Evolutionary conservation across 1,140 invertebrate species (phyloP), one percentile per base, ranked within the genome.

Genomic region (Drosophila prosaltans): DNA sequence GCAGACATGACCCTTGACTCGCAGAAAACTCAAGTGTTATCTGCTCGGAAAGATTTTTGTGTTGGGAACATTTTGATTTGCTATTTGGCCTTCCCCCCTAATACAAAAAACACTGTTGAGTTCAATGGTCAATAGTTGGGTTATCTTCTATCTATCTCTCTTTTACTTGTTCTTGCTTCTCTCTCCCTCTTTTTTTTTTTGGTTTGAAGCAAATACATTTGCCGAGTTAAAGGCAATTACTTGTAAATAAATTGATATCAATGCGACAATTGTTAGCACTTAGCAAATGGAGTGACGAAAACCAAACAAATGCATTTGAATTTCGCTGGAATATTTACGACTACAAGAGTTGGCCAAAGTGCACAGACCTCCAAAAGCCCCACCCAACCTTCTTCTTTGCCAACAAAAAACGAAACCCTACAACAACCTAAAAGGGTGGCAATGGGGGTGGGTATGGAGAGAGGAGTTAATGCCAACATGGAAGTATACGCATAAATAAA

Each of bases 241-340:
- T 58, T 78, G 68, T 64, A 77, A 82, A 88, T 81, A 84, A 85
- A 86, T 83, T 83, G 72, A 86, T 83, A 88, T 79, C 79, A 69
- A 58, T 60, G 62, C 39, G 65, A 48, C 83, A 89, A 73, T 72
- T 77, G 77, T 83, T 80, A 65, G 84, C 83, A 86, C 83, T 86
- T 89, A 80, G 75, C 75, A 78, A 78, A 78, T 55, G 62, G 70
- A 57, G 24, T 21, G 59, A 69, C 51, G 36, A 65, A 61, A 60
- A 65, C 40, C 32, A 59, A 48, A 61, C 57, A 85, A 85, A 66
- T 88, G 84, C 83, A 86, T 89, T 88, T 83, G 72, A 79, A 73
- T 81, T 80, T 55, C 68, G 84, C 66, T 86, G 72, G 76, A 89
- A 89, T 86, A 86, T 86, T 88, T 83, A 86, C 80, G 80, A 86